These are phyloP conservation scores for Phaedon cochleariae DNA, from an alignment of 2,888 invertebrate genomes.

Conservation along the genomic window DNA sequence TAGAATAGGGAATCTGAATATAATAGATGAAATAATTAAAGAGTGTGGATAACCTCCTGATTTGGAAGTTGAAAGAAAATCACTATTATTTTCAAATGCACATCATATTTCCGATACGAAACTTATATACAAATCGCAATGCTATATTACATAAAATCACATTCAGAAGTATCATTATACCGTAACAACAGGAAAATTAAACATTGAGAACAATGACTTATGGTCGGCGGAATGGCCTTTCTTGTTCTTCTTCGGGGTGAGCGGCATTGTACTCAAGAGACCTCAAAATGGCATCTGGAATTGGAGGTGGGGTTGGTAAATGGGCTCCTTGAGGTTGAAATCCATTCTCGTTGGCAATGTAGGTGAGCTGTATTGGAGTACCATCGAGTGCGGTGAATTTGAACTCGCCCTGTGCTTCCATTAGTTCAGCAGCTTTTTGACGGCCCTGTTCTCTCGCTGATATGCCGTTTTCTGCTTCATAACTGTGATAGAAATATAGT, in stretches of 20 bases:
- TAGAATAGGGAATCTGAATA: too few species aligned
- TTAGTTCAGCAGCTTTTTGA: constrained; percentile 61
- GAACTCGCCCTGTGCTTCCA: constrained; percentile 66
- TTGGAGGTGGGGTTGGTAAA: constrained; percentile 71
- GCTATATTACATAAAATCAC: constrained; percentile 33
- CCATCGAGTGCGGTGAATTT: constrained; percentile 71
- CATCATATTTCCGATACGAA: neutral
- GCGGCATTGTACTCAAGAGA: constrained; percentile 73
- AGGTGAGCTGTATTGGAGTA: constrained; percentile 53
- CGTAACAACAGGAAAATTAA: constrained; percentile 19
- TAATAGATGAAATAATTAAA: too few species aligned
- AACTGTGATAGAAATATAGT: constrained; percentile 30
- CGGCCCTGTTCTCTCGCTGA: constrained; percentile 59
- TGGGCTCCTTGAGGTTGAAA: constrained; percentile 66
- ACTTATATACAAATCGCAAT: constrained; percentile 23
- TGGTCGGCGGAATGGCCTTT: constrained; percentile 34
- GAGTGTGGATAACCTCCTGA: too few species aligned
- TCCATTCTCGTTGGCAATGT: constrained; percentile 70
- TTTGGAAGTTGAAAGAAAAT: neutral
- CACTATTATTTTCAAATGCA: neutral
- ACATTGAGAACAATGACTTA: constrained; percentile 7
- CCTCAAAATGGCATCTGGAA: constrained; percentile 74
- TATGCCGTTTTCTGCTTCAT: constrained; percentile 66
- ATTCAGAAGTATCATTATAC: constrained; percentile 21
- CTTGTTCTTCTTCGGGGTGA: constrained; percentile 65